Conservation (phyloP, 1,140 invertebrate genomes). For the Drosophila bocqueti region DNA sequence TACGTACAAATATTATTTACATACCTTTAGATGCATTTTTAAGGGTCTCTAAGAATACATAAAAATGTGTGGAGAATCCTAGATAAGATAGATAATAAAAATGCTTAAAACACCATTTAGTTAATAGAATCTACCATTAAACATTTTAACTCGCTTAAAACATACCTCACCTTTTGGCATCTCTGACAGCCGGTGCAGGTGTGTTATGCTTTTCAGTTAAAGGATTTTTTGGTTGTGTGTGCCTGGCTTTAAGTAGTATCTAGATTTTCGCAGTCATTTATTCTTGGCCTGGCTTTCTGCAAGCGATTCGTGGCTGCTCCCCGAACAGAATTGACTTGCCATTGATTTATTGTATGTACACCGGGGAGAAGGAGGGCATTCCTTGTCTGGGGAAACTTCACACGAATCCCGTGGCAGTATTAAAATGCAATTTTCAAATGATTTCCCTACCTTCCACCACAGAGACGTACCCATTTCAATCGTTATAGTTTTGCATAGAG, state of each 20-base stretch:
- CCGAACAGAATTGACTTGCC: slow-evolving; percentile 62
- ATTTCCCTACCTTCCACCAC: slow-evolving; percentile 14
- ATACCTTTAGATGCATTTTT: background rate
- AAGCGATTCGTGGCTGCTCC: slow-evolving; percentile 24
- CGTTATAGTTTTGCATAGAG: slow-evolving; percentile 41
- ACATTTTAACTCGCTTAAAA: background rate
- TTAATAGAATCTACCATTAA: background rate
- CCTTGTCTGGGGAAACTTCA: background rate
- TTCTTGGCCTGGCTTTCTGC: slow-evolving; percentile 40
- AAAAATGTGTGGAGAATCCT: background rate
- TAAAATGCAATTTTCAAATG: slow-evolving; percentile 73
- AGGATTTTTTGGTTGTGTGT: background rate
- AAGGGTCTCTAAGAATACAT: background rate
- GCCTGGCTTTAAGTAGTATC: slow-evolving; percentile 45
- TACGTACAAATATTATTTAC: no score
- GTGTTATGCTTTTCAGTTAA: slow-evolving; percentile 10
- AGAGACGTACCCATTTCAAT: slow-evolving; percentile 20
- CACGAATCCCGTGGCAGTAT: slow-evolving; percentile 38
- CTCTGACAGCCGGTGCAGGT: background rate
- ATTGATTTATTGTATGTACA: slow-evolving; percentile 65
- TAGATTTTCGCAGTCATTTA: slow-evolving; percentile 68
- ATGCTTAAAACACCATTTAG: background rate
- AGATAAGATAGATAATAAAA: background rate
- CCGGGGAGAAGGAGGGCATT: background rate
- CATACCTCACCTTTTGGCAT: background rate